Evolutionary conservation across 2,888 invertebrate species (phyloP).

Genomic region (Tenthredo amoena): DNA sequence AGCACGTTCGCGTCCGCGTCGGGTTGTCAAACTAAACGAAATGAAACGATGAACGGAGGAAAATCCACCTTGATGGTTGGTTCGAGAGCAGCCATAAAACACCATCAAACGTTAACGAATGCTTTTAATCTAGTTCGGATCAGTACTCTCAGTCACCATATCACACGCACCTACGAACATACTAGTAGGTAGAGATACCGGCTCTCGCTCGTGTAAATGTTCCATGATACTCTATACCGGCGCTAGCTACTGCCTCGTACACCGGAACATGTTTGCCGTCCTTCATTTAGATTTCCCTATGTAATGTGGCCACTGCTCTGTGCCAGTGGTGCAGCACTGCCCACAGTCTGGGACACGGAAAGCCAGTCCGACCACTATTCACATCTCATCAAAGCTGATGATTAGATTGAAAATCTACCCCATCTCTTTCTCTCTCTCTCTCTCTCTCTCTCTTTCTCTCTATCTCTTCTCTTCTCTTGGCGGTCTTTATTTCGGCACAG

Average conservation of each 20-base stretch:
- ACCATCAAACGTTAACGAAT: slow-evolving; percentile 65
- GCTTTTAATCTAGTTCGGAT: slow-evolving; percentile 68
- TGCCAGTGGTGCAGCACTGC: background rate
- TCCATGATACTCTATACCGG: slow-evolving; percentile 1
- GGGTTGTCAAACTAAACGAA: slow-evolving; percentile 1
- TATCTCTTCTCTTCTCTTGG: background rate
- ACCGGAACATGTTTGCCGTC: slow-evolving; percentile 60
- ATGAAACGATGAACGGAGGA: background rate
- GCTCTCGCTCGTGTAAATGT: slow-evolving; percentile 55
- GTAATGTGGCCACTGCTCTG: slow-evolving; percentile 53
- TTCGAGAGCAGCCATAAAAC: slow-evolving; percentile 56
- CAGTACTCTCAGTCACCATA: slow-evolving; percentile 54
- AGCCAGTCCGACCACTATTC: background rate
- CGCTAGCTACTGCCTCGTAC: slow-evolving; percentile 50
- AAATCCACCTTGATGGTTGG: background rate
- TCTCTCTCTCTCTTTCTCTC: background rate
- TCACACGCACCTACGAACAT: slow-evolving; percentile 20
- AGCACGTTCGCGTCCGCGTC: background rate
- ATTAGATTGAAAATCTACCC: background rate
- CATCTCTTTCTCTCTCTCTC: background rate
- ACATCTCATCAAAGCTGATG: background rate
- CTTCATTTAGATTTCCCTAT: slow-evolving; percentile 74
- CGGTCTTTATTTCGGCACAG: background rate
- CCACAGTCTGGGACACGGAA: background rate
- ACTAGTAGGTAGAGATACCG: slow-evolving; percentile 11